These are phyloP conservation scores for Doris montereyensis DNA, from an alignment of 2,888 invertebrate genomes.

Conservation along the genomic window DNA sequence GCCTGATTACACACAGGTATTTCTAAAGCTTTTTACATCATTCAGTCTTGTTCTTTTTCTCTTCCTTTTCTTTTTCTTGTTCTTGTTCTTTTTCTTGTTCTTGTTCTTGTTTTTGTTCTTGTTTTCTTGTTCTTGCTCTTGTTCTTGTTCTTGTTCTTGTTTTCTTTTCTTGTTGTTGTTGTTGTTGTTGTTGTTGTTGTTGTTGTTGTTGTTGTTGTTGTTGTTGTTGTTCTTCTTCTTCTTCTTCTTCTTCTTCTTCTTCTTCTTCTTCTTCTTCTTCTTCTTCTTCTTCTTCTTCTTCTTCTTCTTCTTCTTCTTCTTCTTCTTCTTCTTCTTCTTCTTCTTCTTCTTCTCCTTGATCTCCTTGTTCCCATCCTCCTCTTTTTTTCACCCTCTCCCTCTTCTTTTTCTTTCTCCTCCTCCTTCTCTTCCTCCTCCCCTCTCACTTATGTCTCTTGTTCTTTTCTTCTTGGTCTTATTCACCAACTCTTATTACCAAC, in stretches of 20 bases:
- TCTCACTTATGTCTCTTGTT: slow-evolving; percentile 1
- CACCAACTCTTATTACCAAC: too few relatives aligned
- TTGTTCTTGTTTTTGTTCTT: too few relatives aligned
- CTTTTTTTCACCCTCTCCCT: slow-evolving; percentile 12
- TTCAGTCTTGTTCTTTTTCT: slow-evolving; percentile 15
- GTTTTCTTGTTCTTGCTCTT: too few relatives aligned
- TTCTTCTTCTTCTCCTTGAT: not conserved
- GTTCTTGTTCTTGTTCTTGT: too few relatives aligned
- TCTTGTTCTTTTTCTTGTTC: not conserved
- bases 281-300: not conserved
- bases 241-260: slow-evolving; percentile 13
- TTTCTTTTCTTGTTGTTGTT: too few relatives aligned
- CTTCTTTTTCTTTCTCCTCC: not conserved
- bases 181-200: not conserved
- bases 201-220: not conserved
- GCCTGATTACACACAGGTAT: too few relatives aligned
- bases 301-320: slow-evolving; percentile 17
- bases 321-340: not conserved
- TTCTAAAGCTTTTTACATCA: not conserved
- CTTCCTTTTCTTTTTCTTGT: too few relatives aligned
- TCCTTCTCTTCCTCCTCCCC: slow-evolving; percentile 12
- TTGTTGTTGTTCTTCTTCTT: slow-evolving; percentile 11
- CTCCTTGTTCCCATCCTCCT: not conserved
- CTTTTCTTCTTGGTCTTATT: slow-evolving; percentile 5
- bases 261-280: not conserved